These are phyloP conservation scores for Brachyalestes nurse DNA, from an alignment of 2,797 vertebrate species.

Conservation along the genomic window DNA sequence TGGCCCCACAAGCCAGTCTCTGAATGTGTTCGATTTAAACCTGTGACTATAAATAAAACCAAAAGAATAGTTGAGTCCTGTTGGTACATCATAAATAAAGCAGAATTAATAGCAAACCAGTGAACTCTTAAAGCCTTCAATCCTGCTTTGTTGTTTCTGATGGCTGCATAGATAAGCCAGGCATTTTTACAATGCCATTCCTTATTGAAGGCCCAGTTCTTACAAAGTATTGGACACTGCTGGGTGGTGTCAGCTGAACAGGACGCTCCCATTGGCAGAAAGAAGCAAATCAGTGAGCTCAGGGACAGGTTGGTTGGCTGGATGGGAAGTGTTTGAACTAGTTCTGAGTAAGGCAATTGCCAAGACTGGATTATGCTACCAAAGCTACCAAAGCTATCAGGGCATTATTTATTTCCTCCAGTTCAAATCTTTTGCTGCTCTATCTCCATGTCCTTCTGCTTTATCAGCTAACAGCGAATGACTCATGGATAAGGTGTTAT, in stretches of 20 bases:
- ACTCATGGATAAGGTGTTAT: not conserved
- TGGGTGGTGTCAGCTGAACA: conserved; percentile 49
- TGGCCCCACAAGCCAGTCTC: no score
- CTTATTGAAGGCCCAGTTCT: conserved; percentile 52
- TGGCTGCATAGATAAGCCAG: conserved; percentile 50
- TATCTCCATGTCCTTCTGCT: not conserved
- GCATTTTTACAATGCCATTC: conserved; percentile 33
- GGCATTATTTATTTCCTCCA: not conserved
- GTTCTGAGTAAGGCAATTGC: not conserved
- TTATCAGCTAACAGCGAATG: not conserved
- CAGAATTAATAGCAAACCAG: conserved; percentile 20
- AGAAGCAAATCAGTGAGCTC: conserved; percentile 45
- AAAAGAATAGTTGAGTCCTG: not conserved
- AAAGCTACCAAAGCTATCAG: conserved; percentile 9
- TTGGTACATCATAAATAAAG: not conserved
- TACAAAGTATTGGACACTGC: conserved; percentile 53
- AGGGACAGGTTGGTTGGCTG: conserved; percentile 54
- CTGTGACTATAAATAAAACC: not conserved
- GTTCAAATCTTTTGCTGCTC: not conserved
- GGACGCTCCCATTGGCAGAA: conserved; percentile 16
- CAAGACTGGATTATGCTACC: not conserved
- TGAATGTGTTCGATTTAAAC: not conserved
- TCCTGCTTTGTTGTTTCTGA: conserved; percentile 20
- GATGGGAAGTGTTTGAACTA: conserved; percentile 47
- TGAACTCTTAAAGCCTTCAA: conserved; percentile 3